A percentile compares a stretch with the other conserved stretches of the same genome.
Conservation (phyloP, 2,113 vertebrate genomes). For the Aegithalos caudatus region DNA sequence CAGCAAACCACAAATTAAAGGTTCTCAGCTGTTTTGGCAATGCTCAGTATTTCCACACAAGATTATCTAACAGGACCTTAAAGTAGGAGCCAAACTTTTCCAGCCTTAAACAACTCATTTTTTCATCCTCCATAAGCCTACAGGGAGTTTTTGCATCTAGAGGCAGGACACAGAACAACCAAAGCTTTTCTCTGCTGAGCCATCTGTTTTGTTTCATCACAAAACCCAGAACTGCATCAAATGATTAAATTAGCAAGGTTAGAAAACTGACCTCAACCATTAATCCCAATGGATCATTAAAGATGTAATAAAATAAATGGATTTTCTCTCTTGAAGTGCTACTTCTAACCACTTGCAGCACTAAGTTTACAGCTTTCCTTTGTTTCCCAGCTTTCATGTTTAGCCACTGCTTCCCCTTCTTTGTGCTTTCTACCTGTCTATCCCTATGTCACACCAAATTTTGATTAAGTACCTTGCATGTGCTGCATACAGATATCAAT, state of each 20-base stretch:
- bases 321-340: not conserved
- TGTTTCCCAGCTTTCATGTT: not conserved
- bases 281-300: not conserved
- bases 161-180: not conserved
- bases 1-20: not conserved
- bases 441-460: not conserved
- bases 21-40: not conserved
- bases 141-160: not conserved
- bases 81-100: not conserved
- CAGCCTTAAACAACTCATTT: not conserved
- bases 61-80: not conserved
- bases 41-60: not conserved
- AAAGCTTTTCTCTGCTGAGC: not conserved
- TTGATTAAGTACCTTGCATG: not conserved
- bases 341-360: not conserved
- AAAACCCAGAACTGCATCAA: not conserved
- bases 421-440: not conserved
- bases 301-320: not conserved
- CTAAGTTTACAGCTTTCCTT: not conserved
- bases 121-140: not conserved
- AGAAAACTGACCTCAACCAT: not conserved
- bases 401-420: not conserved
- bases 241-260: not conserved
- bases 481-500: not conserved
- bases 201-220: not conserved